Percentiles rank a stretch among this genome's conserved stretches.
Evolutionary conservation across 2,888 invertebrate genomes (phyloP).

Genomic region (Saturnia pavonia): DNA sequence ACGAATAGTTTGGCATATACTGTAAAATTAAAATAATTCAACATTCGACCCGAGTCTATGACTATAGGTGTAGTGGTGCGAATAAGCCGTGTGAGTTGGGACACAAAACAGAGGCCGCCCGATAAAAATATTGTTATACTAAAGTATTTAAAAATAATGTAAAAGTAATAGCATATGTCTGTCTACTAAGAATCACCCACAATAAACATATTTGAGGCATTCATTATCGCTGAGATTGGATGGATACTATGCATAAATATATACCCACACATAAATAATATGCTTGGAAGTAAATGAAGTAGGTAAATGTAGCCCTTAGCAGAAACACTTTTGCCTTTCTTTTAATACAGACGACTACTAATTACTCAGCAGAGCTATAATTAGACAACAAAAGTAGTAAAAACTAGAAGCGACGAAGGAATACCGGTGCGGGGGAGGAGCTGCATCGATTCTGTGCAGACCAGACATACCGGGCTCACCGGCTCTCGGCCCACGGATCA

Average conservation of each 20-base stretch:
- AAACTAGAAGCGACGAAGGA: conserved; percentile 41
- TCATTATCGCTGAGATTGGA: neutral
- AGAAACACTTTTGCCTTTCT: neutral
- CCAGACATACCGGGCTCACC: conserved; percentile 44
- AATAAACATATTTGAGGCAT: too few species aligned
- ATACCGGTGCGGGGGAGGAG: conserved; percentile 50
- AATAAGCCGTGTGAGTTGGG: too few species aligned
- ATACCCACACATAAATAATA: neutral
- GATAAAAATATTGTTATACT: too few species aligned
- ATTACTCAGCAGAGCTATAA: conserved; percentile 17
- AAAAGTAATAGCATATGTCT: too few species aligned
- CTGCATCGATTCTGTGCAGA: conserved; percentile 71
- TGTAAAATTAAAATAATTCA: too few species aligned
- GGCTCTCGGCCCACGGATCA: conserved; percentile 32
- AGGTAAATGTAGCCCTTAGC: neutral
- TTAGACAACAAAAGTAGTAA: conserved; percentile 39
- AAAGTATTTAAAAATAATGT: too few species aligned
- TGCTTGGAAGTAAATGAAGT: neutral
- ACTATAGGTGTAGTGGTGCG: too few species aligned
- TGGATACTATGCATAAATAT: neutral
- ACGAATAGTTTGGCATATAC: too few species aligned
- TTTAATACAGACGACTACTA: neutral
- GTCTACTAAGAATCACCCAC: too few species aligned
- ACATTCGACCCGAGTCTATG: too few species aligned
- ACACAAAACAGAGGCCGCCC: too few species aligned